Evolutionary conservation across 1,140 invertebrate genomes (phyloP).

Genomic region (Zaprionus nigranus): DNA sequence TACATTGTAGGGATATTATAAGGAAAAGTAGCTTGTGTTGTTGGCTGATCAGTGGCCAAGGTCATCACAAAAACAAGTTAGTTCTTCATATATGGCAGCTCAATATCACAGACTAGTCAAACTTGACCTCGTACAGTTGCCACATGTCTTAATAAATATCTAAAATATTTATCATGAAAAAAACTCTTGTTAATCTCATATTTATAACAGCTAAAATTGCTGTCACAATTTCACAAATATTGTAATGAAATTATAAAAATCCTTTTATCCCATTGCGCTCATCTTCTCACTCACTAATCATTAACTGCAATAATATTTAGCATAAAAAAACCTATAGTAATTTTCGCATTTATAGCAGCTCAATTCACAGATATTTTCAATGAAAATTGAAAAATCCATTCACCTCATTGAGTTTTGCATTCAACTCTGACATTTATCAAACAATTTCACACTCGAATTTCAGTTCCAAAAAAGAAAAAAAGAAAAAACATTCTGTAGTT

Average conservation of each 20-base stretch:
- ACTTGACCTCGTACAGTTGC: too few relatives aligned
- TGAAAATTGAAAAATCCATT: slow-evolving; percentile 1
- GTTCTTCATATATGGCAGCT: too few relatives aligned
- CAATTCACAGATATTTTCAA: background rate
- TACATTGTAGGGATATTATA: background rate
- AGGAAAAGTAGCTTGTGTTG: background rate
- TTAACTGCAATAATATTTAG: background rate
- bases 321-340: background rate
- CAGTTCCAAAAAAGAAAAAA: background rate
- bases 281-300: background rate
- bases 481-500: background rate
- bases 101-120: too few relatives aligned
- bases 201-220: too few relatives aligned
- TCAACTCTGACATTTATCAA: slow-evolving; percentile 1
- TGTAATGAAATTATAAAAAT: background rate
- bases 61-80: too few relatives aligned
- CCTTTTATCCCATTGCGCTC: background rate
- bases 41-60: background rate
- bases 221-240: too few relatives aligned
- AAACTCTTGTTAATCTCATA: too few relatives aligned
- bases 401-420: background rate
- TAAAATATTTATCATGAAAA: too few relatives aligned
- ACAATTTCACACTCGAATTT: slow-evolving; percentile 7
- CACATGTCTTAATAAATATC: too few relatives aligned
- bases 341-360: background rate